Evolutionary conservation across 2,797 vertebrate species (phyloP), one percentile per base, ranked within the genome.

Genomic region (Denticeps clupeoides): DNA sequence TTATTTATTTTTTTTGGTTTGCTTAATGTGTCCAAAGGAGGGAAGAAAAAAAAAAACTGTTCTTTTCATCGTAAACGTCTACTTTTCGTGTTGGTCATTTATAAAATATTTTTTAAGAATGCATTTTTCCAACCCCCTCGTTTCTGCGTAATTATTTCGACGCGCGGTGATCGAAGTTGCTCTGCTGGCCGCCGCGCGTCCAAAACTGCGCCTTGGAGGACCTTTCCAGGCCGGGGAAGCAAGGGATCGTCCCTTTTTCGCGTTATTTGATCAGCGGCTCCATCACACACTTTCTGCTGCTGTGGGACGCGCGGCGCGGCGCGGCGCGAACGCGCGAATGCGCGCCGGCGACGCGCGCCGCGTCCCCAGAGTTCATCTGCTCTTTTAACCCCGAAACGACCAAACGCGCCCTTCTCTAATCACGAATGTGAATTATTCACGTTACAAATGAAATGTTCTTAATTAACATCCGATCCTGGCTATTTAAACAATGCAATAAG

Each of bases 201-300:
- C 44, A 72, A 62, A 47, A 44, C 56, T 51, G 54, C 62, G 70
- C 79, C 78, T 77, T 82, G 72, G 79, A 70, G 71, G 69, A 73
- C 81, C 80, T 83, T 66, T 70, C 78, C 78, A 74, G 83, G 77
- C 71, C 64, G 59, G 45, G 62, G 58, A 73, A 77, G 78, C 84
- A 84, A 85, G 72, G 64, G 73, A 73, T 74, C 74, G 60, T 32
- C 65, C 71, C 51, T 66, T 45, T 67, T 81, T 85, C 74, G 84
- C 71, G 68, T 62, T 63, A 56, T 80, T 75, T 84, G 85, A 86
- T 86, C 77, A 62, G 67, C 72, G 80, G 70, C 79, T 81, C 80
- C 84, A 71, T 74, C 73, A 74, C 79, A 78, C 78, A 82, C 82
- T 87, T 84, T 81, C 70, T 74, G n/a, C n/a, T n/a, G n/a, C n/a